These are phyloP conservation scores for Plotosus lineatus DNA, from an alignment of 2,113 vertebrate species.

Conservation along the genomic window DNA sequence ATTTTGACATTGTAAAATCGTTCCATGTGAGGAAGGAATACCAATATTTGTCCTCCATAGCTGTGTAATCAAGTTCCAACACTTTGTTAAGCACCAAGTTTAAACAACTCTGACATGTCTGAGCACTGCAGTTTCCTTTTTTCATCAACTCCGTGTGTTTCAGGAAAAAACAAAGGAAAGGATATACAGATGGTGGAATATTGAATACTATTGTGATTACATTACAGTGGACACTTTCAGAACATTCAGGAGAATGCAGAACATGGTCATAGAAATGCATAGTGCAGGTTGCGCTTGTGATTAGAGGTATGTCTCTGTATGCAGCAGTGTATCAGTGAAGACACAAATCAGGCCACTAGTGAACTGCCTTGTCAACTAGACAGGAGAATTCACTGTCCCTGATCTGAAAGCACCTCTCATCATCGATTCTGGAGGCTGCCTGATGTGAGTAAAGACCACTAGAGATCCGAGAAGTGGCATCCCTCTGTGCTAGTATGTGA, in stretches of 20 bases:
- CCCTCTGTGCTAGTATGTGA: slow-evolving; percentile 41
- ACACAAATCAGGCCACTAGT: not conserved
- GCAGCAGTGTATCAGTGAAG: slow-evolving; percentile 39
- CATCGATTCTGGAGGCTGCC: slow-evolving; percentile 44
- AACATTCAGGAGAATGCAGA: slow-evolving; percentile 21
- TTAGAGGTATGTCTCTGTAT: slow-evolving; percentile 19
- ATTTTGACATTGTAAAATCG: not conserved
- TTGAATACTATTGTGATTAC: slow-evolving; percentile 65
- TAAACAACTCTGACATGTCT: slow-evolving; percentile 65
- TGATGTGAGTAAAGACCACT: slow-evolving; percentile 46
- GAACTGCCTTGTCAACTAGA: slow-evolving; percentile 15
- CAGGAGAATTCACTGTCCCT: slow-evolving; percentile 25
- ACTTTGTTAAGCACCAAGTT: too few species aligned
- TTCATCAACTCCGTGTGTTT: slow-evolving; percentile 59
- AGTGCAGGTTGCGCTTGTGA: slow-evolving; percentile 4
- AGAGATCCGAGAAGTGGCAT: slow-evolving; percentile 27
- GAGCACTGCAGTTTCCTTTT: slow-evolving; percentile 61
- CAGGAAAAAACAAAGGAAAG: not conserved
- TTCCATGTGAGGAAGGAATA: not conserved
- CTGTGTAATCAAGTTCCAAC: slow-evolving; percentile 70
- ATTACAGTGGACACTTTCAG: slow-evolving; percentile 40
- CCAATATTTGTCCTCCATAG: slow-evolving; percentile 10
- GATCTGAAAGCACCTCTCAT: slow-evolving; percentile 36
- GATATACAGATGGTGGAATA: slow-evolving; percentile 5
- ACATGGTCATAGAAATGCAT: slow-evolving; percentile 45